A percentile compares a stretch with the other conserved stretches of the same genome.
Conservation (phyloP, 2,888 invertebrate species). For the Palloptera scutellata region DNA sequence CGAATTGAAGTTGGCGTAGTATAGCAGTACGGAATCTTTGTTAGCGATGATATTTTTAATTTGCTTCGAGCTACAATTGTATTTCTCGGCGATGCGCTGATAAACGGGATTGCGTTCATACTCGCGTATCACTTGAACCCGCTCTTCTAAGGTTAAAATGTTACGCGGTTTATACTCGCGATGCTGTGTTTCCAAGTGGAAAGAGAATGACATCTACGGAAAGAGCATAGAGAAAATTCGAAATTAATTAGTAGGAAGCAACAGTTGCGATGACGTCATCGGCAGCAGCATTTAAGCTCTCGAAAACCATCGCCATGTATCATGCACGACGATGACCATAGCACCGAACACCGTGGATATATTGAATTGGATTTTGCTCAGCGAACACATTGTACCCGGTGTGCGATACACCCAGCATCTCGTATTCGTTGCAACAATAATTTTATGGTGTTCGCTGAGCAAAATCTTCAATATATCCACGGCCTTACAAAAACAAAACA, state of each 20-base stretch:
- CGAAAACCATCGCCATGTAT: constrained; percentile 2
- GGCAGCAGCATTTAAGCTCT: constrained; percentile 16
- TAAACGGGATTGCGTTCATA: constrained; percentile 45
- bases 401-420: too few relatives aligned
- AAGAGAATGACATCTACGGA: neutral
- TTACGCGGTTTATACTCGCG: constrained; percentile 45
- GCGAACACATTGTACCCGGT: too few relatives aligned
- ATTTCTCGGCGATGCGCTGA: constrained; percentile 45
- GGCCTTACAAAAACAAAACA: too few relatives aligned
- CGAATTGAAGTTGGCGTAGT: constrained; percentile 31
- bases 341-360: constrained; percentile 5
- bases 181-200: constrained; percentile 14
- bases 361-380: too few relatives aligned
- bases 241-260: neutral
- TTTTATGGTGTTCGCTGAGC: too few relatives aligned
- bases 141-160: constrained; percentile 46
- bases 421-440: too few relatives aligned
- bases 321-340: neutral
- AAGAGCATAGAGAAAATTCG: neutral
- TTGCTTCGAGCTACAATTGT: constrained; percentile 50
- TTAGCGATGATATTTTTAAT: constrained; percentile 47
- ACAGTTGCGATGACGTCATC: neutral
- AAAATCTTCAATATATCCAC: too few relatives aligned
- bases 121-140: constrained; percentile 47
- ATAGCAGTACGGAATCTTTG: constrained; percentile 41